These are phyloP conservation scores for Sphaeridia pumilis DNA, from an alignment of 2,888 invertebrate species.

Conservation along the genomic window DNA sequence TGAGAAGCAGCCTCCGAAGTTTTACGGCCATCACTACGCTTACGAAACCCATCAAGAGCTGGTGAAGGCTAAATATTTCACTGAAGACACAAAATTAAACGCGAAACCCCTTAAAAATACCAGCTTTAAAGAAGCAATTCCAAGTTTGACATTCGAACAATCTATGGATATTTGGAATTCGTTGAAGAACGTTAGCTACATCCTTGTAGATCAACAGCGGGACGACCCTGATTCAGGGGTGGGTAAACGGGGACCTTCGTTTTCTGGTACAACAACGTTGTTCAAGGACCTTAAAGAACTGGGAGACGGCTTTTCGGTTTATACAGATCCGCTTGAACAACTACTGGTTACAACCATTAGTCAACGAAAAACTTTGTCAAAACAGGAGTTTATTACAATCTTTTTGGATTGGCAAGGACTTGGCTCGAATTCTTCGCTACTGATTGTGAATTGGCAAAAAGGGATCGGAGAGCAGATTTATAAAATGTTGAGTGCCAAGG, in stretches of 20 bases:
- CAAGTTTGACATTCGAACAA: background rate
- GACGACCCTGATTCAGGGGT: background rate
- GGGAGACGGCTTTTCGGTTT: background rate
- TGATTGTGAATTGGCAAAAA: background rate
- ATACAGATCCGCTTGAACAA: background rate
- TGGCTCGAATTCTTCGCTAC: background rate
- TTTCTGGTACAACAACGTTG: background rate
- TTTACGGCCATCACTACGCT: slow-evolving; percentile 4
- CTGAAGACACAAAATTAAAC: background rate
- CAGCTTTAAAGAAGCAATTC: background rate
- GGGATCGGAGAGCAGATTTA: no score
- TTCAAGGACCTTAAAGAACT: background rate
- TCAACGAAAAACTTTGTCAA: background rate
- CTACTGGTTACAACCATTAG: background rate
- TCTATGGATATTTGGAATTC: background rate
- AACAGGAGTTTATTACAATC: background rate
- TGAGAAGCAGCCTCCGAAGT: background rate
- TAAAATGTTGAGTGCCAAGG: background rate
- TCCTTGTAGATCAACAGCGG: background rate
- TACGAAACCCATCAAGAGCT: slow-evolving; percentile 3
- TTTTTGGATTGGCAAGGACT: background rate
- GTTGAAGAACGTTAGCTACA: background rate
- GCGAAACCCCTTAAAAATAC: background rate
- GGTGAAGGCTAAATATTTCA: slow-evolving; percentile 6
- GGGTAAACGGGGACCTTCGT: background rate